Conservation (phyloP, 2,113 vertebrate genomes). For the Cynopterus brachyotis region DNA sequence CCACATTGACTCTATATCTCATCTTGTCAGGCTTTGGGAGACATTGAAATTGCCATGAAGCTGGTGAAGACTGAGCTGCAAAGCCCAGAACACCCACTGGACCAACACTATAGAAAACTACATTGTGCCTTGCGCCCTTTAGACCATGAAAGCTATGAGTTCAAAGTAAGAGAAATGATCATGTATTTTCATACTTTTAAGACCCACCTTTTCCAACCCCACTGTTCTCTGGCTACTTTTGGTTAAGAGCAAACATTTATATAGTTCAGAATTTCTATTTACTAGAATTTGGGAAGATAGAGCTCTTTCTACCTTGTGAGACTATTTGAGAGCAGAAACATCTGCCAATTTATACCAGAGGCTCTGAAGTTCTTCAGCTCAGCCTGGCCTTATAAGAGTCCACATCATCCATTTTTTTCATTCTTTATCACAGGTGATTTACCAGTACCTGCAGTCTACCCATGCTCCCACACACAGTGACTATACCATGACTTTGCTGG, state of each 20-base stretch:
- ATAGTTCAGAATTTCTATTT: conserved; percentile 2
- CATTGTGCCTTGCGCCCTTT: conserved; percentile 86
- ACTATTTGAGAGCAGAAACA: background rate
- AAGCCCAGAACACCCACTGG: conserved; percentile 87
- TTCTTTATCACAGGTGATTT: conserved; percentile 83
- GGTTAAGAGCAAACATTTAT: background rate
- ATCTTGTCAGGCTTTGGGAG: conserved; percentile 86
- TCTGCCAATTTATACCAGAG: background rate
- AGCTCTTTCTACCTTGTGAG: background rate
- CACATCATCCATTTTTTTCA: background rate
- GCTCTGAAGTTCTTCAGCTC: background rate
- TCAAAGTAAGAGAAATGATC: conserved; percentile 81
- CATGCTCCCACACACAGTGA: conserved; percentile 90
- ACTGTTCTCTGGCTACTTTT: background rate
- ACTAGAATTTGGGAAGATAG: background rate
- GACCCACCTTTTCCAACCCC: background rate
- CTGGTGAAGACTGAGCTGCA: conserved; percentile 84
- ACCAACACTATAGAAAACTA: conserved; percentile 88
- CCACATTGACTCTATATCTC: background rate
- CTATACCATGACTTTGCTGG: conserved; percentile 89
- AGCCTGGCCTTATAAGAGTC: background rate
- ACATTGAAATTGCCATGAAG: conserved; percentile 93
- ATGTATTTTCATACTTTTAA: background rate
- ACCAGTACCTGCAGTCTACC: conserved; percentile 89
- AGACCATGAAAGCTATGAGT: conserved; percentile 82